Evolutionary conservation across 2,888 invertebrate genomes (phyloP).

Genomic region (Ennomos quercinarius): DNA sequence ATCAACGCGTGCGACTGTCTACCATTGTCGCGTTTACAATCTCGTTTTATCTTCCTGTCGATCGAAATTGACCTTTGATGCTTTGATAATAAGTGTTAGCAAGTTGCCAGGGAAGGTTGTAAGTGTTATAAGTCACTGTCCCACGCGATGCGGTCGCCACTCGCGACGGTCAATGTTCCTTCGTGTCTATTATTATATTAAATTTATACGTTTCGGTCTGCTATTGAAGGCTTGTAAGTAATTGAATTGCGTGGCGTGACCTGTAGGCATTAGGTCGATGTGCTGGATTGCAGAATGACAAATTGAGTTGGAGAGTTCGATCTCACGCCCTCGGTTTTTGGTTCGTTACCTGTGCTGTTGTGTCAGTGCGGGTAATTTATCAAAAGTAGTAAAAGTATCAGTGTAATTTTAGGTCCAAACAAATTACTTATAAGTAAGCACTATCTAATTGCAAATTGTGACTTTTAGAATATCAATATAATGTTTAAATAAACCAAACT

Average conservation of each 20-base stretch:
- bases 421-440: too few relatives aligned
- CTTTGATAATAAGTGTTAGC: slow-evolving; percentile 39
- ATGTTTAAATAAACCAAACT: too few relatives aligned
- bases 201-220: slow-evolving; percentile 10
- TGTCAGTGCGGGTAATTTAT: too few relatives aligned
- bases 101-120: slow-evolving; percentile 14
- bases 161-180: slow-evolving; percentile 61
- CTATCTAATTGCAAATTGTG: too few relatives aligned
- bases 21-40: slow-evolving; percentile 63
- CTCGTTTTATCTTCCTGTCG: slow-evolving; percentile 17
- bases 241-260: slow-evolving; percentile 20
- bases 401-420: too few relatives aligned
- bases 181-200: slow-evolving; percentile 31
- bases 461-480: too few relatives aligned
- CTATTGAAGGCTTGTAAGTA: slow-evolving; percentile 21
- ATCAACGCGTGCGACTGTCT: slow-evolving; percentile 68
- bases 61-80: slow-evolving; percentile 46
- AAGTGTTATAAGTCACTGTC: slow-evolving; percentile 42
- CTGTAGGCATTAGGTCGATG: slow-evolving; percentile 22
- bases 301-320: neutral
- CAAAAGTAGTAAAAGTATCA: too few relatives aligned
- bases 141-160: slow-evolving; percentile 55
- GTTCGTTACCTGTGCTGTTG: too few relatives aligned
- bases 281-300: slow-evolving; percentile 10
- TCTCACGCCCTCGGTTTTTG: too few relatives aligned